Base-by-base conservation (phyloP, 2,113 vertebrate genomes). In the Oenanthe oenanthe region DNA sequence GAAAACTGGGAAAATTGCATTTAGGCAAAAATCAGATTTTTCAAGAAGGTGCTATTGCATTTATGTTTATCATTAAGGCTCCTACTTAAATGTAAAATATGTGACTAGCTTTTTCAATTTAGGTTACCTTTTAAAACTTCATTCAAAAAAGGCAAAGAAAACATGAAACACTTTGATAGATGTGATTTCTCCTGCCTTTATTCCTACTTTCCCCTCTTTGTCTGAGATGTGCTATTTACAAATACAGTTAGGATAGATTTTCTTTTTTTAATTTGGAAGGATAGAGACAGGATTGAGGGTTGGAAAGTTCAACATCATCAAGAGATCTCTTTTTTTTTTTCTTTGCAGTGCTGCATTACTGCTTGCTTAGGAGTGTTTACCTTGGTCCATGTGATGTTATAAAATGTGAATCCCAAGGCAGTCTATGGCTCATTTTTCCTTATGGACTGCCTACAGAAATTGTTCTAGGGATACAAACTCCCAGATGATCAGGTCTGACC, bases 361-460 rank as follows among this genome's bases (percentile, higher is more conserved):
- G 6, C 28, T 62, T 71, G 34, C 38, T 74, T 58, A 48, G 40
- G 42, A 70, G 60, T n/a, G 17, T 51, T 81, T 76, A 26, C 15
- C 7, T 8, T 53, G 21, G 21, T 29, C 60, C 4, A 1, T 16
- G 32, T 0, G 0, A 20, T 56, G 70, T 26, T 61, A 29, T 78
- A 51, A 78, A 71, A 60, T 36, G 5, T 20, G 60, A 76, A 22
- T 67, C 47, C 56, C 74, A 63, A 38, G 29, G 26, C 40, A 71
- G 26, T 57, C 51, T 36, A 6, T 47, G 38, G 13, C 38, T 82
- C 12, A 17, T 75, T 88, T 78, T 92, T 85, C 38, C 10, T 58
- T 48, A 57, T 8, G 29, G 10, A 7, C 19, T 74, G 54, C 56
- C 34, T 45, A 45, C 38, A 65, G 43, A 34, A 88, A 56, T 34